phyloP scores from a whole-genome alignment of 2,888 invertebrate species.

The Odontocolon sp. region DNA sequence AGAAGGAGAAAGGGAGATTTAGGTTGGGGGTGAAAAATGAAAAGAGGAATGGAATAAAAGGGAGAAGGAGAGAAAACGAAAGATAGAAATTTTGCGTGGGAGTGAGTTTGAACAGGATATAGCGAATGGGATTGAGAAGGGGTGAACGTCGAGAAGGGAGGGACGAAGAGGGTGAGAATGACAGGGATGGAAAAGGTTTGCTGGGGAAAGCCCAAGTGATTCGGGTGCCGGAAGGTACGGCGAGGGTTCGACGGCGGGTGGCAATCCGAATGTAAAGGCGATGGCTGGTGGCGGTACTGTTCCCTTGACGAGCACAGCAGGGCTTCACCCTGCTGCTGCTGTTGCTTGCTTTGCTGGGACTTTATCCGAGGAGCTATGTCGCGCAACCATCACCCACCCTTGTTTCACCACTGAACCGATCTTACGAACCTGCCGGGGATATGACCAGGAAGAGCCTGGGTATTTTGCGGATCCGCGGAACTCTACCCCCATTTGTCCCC shows the following conservation, averaged over 20 bases:
- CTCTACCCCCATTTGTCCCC: not conserved
- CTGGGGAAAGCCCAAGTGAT: constrained; percentile 66
- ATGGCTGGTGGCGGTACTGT: constrained; percentile 75
- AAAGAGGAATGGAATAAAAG: too few species aligned
- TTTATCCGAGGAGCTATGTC: constrained; percentile 10
- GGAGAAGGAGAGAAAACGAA: too few species aligned
- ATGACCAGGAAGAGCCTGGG: constrained; percentile 4
- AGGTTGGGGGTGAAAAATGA: too few species aligned
- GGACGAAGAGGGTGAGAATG: not conserved
- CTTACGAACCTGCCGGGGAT: not conserved
- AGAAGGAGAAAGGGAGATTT: not conserved
- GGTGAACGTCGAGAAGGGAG: not conserved
- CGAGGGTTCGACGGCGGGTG: constrained; percentile 64
- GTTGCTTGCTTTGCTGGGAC: constrained; percentile 19
- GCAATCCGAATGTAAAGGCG: constrained; percentile 69
- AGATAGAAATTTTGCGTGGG: not conserved
- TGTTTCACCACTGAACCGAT: constrained; percentile 22
- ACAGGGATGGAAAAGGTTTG: constrained; percentile 24
- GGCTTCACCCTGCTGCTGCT: constrained; percentile 36
- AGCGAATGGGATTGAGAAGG: not conserved
- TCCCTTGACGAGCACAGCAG: constrained; percentile 68
- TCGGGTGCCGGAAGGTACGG: constrained; percentile 60
- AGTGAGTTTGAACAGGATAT: not conserved
- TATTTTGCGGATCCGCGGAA: constrained; percentile 28
- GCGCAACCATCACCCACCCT: constrained; percentile 44